Conservation (phyloP, 2,888 invertebrate species). For the Drosophila multiciliata region DNA sequence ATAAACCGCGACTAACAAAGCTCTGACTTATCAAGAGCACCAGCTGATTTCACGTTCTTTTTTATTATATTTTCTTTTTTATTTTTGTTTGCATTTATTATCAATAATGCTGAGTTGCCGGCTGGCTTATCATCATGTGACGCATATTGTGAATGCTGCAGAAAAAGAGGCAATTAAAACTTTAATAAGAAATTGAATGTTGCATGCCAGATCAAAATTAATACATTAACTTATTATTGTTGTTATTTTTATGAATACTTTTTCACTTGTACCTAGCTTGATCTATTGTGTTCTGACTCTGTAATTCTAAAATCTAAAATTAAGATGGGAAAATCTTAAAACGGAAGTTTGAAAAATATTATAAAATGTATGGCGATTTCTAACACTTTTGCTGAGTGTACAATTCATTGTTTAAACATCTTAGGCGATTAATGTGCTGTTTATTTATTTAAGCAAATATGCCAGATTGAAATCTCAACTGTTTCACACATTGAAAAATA, state of each 20-base stretch:
- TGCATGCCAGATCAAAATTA: neutral
- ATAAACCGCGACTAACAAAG: slow-evolving; percentile 25
- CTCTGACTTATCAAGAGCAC: slow-evolving; percentile 36
- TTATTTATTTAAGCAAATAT: slow-evolving; percentile 45
- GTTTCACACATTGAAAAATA: slow-evolving; percentile 18
- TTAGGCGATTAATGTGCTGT: slow-evolving; percentile 2
- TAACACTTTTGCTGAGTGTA: neutral
- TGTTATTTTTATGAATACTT: neutral
- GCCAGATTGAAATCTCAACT: slow-evolving; percentile 39
- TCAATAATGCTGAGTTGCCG: slow-evolving; percentile 25
- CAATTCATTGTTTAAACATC: slow-evolving; percentile 21
- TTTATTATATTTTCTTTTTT: slow-evolving; percentile 2
- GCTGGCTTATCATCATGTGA: slow-evolving; percentile 61
- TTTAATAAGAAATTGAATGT: neutral
- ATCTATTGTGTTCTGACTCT: neutral
- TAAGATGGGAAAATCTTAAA: neutral
- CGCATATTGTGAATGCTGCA: slow-evolving; percentile 45
- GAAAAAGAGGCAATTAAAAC: slow-evolving; percentile 7
- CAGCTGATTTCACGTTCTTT: slow-evolving; percentile 41
- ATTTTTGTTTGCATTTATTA: slow-evolving; percentile 30
- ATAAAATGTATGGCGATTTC: neutral
- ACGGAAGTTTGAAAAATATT: too few species aligned
- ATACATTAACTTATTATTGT: neutral
- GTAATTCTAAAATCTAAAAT: neutral
- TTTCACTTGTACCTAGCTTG: neutral